phyloP scores from a whole-genome alignment of 1,140 invertebrate species.

The Drosophila tropicalis region DNA sequence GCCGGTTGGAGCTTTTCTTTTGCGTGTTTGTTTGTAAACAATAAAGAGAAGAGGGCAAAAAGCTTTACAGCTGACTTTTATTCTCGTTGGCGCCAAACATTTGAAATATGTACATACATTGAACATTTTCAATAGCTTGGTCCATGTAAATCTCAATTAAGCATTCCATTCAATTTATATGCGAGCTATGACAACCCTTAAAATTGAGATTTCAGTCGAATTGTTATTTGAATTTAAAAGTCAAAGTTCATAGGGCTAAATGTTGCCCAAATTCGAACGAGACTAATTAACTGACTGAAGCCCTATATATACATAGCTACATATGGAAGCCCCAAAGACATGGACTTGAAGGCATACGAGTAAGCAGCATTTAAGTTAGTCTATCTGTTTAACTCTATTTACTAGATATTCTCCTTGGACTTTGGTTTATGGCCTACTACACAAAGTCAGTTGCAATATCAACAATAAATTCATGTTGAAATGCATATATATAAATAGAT shows the following conservation, averaged over 20 bases:
- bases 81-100: neutral
- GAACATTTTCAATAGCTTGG: too few species aligned
- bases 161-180: too few species aligned
- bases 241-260: neutral
- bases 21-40: constrained; percentile 23
- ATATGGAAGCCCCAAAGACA: neutral
- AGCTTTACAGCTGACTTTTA: neutral
- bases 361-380: neutral
- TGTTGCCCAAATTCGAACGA: neutral
- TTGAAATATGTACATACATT: too few species aligned
- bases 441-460: neutral
- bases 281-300: neutral
- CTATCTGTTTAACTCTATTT: neutral
- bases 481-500: neutral
- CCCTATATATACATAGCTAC: neutral
- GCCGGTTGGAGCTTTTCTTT: constrained; percentile 14
- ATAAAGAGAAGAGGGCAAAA: neutral
- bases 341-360: neutral
- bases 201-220: neutral
- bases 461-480: constrained; percentile 7
- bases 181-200: neutral
- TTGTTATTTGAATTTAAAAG: neutral
- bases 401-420: neutral
- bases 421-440: neutral
- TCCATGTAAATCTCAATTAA: too few species aligned